A percentile compares a stretch with the other conserved stretches of the same genome.
Evolutionary conservation across 2,888 invertebrate species (phyloP).

Genomic region (Eristalis tenax): DNA sequence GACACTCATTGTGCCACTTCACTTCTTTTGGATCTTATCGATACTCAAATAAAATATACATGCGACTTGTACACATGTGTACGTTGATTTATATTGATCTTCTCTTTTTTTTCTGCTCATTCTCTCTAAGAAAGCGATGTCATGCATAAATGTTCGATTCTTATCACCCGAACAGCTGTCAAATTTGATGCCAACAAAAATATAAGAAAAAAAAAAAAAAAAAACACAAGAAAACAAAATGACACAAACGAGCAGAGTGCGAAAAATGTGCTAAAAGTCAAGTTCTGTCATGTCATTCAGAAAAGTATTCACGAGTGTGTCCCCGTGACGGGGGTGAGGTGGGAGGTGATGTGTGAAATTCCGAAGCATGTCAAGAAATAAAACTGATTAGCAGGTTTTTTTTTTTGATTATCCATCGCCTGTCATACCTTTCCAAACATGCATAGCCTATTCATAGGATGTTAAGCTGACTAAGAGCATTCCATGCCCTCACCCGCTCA

Average conservation of each 20-base stretch:
- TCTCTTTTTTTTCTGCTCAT: not conserved
- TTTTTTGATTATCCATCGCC: conserved; percentile 59
- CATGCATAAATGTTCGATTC: conserved; percentile 36
- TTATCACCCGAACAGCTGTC: conserved; percentile 64
- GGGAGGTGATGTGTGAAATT: conserved; percentile 10
- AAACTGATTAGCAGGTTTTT: conserved; percentile 43
- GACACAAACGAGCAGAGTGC: conserved; percentile 18
- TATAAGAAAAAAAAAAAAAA: not conserved
- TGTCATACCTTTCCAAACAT: conserved; percentile 50
- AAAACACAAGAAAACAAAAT: not conserved
- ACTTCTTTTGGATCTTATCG: conserved; percentile 17
- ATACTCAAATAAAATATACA: conserved; percentile 12
- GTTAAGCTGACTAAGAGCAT: conserved; percentile 64
- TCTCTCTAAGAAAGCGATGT: conserved; percentile 27
- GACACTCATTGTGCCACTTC: not conserved
- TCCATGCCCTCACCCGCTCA: conserved; percentile 32
- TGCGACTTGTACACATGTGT: not conserved
- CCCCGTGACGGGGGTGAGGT: not conserved
- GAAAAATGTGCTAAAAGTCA: conserved; percentile 55
- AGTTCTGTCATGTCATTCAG: conserved; percentile 54
- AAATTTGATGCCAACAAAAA: conserved; percentile 26
- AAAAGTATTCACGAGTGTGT: not conserved
- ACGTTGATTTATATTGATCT: no score
- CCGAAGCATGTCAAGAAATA: conserved; percentile 50
- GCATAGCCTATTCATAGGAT: conserved; percentile 57